Evolutionary conservation across 2,797 vertebrate species (phyloP).

Genomic region (Simalia tracyae): DNA sequence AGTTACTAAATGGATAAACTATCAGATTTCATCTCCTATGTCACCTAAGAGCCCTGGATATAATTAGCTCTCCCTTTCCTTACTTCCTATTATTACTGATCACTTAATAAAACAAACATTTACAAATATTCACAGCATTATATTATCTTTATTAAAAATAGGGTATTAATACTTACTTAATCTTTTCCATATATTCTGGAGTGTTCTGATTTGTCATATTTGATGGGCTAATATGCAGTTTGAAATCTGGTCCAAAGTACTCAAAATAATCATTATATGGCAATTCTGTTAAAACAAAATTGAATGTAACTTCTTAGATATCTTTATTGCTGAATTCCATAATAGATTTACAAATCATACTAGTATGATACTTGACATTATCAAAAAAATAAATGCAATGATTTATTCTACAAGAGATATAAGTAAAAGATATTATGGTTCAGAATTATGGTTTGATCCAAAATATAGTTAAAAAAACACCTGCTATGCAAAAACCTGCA

Average conservation of each 20-base stretch:
- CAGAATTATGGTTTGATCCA: not conserved
- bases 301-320: constrained; percentile 13
- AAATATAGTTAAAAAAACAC: not conserved
- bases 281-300: constrained; percentile 77
- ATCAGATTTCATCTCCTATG: not conserved
- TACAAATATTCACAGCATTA: not conserved
- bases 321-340: not conserved
- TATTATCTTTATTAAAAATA: not conserved
- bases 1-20: not conserved
- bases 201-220: constrained; percentile 97
- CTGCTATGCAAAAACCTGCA: not conserved
- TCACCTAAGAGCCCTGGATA: not conserved
- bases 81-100: not conserved
- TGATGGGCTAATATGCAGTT: constrained; percentile 92
- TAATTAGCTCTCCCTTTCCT: not conserved
- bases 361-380: not conserved
- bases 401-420: not conserved
- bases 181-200: constrained; percentile 91
- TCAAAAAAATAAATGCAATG: not conserved
- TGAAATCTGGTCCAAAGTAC: constrained; percentile 94
- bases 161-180: constrained; percentile 81
- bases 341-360: not conserved
- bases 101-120: not conserved
- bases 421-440: not conserved
- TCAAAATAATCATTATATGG: constrained; percentile 96